Base-by-base conservation (phyloP, 2,113 vertebrate genomes). In the Rhinolophus sinicus region DNA sequence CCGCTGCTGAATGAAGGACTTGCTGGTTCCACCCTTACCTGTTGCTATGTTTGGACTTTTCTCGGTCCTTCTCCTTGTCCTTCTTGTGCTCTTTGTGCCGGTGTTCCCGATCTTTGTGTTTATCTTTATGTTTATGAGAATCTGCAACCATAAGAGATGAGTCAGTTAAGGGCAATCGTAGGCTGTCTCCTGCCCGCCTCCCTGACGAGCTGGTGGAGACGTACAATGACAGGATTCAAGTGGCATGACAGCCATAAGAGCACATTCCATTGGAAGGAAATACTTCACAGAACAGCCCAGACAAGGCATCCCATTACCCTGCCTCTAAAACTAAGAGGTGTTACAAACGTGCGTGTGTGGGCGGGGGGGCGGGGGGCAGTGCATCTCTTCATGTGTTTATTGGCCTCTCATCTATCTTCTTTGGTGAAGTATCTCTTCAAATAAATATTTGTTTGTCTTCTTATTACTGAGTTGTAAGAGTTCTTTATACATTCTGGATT, bases 81-180 rank as follows among this genome's bases (percentile, higher is more conserved):
- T 99, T 99, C 98, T 99, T 99, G 98, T 99, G 99, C 95, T 99
- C 99, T 99, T 99, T 99, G 98, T 99, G 99, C 97, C 99, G 98
- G 98, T 99, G 99, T 96, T 99, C 99, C 98, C 99, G 99, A 97
- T 99, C 99, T 99, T 99, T 99, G 98, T 99, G 99, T 98, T 99
- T 99, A 98, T 99, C 99, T 99, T 99, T 99, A 97, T 99, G 99
- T 99, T 99, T 99, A 98, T 99, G 99, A 98, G 99, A 99, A 99
- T 99, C 99, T 99, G 97, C 72, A 98, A 98, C 85, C 95, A 97
- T 88, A 98, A 98, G 95, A 98, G 88, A 97, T 52, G 54, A 89
- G 52, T 93, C 38, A 93, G 73, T 98, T 93, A 96, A 90, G n/a
- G 95, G 73, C 40, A 95, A 58, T 92, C 58, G 77, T 67, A 28